A percentile compares a stretch with the other conserved stretches of the same genome.
Conservation (phyloP, 2,888 invertebrate species). For the Esperia sulphurella region DNA sequence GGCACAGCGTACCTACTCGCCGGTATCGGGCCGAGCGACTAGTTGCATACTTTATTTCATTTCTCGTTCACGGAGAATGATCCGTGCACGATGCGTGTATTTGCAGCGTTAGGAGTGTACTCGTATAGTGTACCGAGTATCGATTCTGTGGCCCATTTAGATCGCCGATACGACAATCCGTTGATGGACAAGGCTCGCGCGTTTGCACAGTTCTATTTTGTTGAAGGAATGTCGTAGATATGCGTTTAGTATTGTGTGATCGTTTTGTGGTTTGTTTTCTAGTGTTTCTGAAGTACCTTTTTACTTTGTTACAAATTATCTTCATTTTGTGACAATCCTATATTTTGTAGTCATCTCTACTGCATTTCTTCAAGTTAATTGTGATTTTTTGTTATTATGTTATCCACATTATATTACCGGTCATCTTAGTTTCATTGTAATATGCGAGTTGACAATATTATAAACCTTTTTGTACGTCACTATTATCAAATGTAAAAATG, state of each 20-base stretch:
- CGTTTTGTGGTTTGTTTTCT: slow-evolving; percentile 30
- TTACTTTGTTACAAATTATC: background rate
- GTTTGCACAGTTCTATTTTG: slow-evolving; percentile 43
- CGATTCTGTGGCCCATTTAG: slow-evolving; percentile 70
- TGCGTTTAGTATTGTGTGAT: slow-evolving; percentile 33
- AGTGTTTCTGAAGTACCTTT: background rate
- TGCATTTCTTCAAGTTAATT: no score
- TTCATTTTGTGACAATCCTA: background rate
- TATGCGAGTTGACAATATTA: no score
- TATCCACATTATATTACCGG: no score
- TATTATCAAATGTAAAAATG: no score
- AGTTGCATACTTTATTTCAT: slow-evolving; percentile 68
- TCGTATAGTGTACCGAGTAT: slow-evolving; percentile 31
- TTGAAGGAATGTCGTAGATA: slow-evolving; percentile 46
- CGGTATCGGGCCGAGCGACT: slow-evolving; percentile 30
- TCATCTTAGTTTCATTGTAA: no score
- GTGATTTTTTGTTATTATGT: no score
- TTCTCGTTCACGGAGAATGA: slow-evolving; percentile 55
- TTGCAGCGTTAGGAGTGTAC: slow-evolving; percentile 52
- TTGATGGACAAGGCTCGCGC: slow-evolving; percentile 60
- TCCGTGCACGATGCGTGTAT: slow-evolving; percentile 53
- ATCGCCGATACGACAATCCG: slow-evolving; percentile 59
- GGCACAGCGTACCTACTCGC: slow-evolving; percentile 27
- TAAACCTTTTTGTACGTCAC: no score
- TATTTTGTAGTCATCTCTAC: no score